Evolutionary conservation across 1,140 invertebrate species (phyloP), one percentile per base, ranked within the genome.

Genomic region (Macrostomum lignano): DNA sequence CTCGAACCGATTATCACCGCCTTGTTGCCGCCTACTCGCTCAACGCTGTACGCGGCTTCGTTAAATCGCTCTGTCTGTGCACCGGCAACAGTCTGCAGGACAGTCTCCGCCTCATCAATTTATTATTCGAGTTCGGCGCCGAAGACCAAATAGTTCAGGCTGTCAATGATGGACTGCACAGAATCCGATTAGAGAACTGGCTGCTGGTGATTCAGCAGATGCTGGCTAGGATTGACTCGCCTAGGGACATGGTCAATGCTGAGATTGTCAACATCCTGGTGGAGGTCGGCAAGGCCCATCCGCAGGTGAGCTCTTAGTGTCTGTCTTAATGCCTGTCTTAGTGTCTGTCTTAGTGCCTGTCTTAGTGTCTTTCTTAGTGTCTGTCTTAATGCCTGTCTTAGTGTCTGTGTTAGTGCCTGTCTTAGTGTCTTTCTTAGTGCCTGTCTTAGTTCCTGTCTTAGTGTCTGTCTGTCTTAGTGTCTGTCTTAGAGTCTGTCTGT

Each of bases 181-280:
- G 71, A 1, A 82, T 94, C 20, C 77, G 88, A 45, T 81, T 94
- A 36, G 84, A 94, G 45, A 93, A 82, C 7, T 99, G 91, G 91
- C 61, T 98, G 1, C 86, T 98, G 65, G 66, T 98, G 0, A 94
- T 96, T 42, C 91, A 91, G 1, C 91, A 98, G 55, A 58, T 98
- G 2, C 96, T 98, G 41, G 86, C 88, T 1, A 65, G 88, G 30
- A 91, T 98, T 38, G 91, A 98, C 48, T 86, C 81, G 0, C 74
- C 74, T 1, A 63, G 79, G 17, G 68, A 69, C 37, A 50, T 81
- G 28, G 82, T 93, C 0, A 74, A 73, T 0, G 67, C 74, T 35
- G 62, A 93, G 10, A 84, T 98, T 40, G 74, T 88, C 51, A 72
- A 82, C 45, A 60, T 96, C 3, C 58, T 96, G 1, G 75, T 82